Evolutionary conservation across 2,113 vertebrate species (phyloP).

Genomic region (Hippoglossus stenolepis): DNA sequence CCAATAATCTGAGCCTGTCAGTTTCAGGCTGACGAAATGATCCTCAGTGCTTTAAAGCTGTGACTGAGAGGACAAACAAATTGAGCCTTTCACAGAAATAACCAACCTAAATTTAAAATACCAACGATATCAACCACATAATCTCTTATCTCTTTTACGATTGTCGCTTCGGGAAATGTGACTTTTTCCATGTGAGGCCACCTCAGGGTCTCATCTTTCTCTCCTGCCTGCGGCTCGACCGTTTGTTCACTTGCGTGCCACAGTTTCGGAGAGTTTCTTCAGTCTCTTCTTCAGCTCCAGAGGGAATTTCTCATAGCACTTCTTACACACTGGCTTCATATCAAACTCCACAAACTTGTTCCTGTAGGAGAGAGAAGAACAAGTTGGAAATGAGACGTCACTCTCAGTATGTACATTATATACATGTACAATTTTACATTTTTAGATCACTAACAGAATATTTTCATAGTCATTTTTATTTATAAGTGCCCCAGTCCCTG

Average conservation of each 20-base stretch:
- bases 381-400: neutral
- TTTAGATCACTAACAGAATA: too few species aligned
- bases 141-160: neutral
- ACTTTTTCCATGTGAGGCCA: neutral
- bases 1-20: constrained; percentile 16
- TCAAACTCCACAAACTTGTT: constrained; percentile 99
- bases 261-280: constrained; percentile 97
- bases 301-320: constrained; percentile 99
- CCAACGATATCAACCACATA: neutral
- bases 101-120: constrained; percentile 23
- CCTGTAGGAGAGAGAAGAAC: constrained; percentile 75
- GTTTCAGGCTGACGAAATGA: constrained; percentile 28
- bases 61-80: constrained; percentile 18
- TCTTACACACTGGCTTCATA: constrained; percentile 99
- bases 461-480: too few species aligned
- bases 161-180: constrained; percentile 18
- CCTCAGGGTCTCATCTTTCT: neutral
- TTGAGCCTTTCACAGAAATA: constrained; percentile 15
- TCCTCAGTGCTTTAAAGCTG: neutral
- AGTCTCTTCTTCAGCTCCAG: constrained; percentile 99
- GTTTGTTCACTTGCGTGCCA: constrained; percentile 89
- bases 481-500: too few species aligned
- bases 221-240: neutral
- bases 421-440: too few species aligned
- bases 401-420: neutral